Percentiles rank a stretch among this genome's conserved stretches.
phyloP scores from a whole-genome alignment of 2,888 invertebrate species.

The Amblyjoppa fuscipennis region DNA sequence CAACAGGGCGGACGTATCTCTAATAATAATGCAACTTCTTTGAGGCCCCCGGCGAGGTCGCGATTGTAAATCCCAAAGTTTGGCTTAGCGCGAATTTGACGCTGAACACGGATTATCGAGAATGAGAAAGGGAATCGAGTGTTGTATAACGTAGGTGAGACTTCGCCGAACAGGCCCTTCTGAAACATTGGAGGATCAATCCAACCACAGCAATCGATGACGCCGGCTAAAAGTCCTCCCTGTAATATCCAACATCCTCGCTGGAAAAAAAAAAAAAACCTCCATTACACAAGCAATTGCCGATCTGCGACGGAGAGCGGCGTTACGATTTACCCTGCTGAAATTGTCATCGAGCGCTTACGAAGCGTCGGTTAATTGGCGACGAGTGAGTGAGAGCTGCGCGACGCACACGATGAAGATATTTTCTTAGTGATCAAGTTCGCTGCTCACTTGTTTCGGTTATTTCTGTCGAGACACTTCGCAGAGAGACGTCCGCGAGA shows the following conservation, averaged over 20 bases:
- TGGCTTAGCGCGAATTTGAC: conserved; percentile 76
- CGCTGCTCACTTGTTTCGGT: conserved; percentile 23
- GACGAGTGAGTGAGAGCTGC: conserved; percentile 1
- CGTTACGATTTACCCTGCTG: neutral
- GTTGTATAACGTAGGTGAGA: conserved; percentile 28
- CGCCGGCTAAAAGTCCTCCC: neutral
- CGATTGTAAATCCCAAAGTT: conserved; percentile 80
- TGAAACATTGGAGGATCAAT: neutral
- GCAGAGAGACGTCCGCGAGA: conserved; percentile 49
- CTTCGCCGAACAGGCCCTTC: conserved; percentile 1
- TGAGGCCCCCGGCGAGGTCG: conserved; percentile 72
- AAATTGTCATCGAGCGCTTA: neutral
- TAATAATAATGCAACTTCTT: conserved; percentile 74
- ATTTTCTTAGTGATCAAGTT: conserved; percentile 39
- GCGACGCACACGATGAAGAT: conserved; percentile 24
- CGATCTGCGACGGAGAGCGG: neutral
- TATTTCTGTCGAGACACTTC: conserved; percentile 49
- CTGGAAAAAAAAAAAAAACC: neutral
- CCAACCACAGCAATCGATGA: neutral
- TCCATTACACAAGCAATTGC: neutral
- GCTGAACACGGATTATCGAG: conserved; percentile 70
- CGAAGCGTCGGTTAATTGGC: conserved; percentile 1
- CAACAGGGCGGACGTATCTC: conserved; percentile 66
- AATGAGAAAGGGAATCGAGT: conserved; percentile 51
- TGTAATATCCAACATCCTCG: neutral